These are phyloP conservation scores for Sebastolobus alascanus DNA, from an alignment of 2,797 vertebrate species.

Conservation along the genomic window DNA sequence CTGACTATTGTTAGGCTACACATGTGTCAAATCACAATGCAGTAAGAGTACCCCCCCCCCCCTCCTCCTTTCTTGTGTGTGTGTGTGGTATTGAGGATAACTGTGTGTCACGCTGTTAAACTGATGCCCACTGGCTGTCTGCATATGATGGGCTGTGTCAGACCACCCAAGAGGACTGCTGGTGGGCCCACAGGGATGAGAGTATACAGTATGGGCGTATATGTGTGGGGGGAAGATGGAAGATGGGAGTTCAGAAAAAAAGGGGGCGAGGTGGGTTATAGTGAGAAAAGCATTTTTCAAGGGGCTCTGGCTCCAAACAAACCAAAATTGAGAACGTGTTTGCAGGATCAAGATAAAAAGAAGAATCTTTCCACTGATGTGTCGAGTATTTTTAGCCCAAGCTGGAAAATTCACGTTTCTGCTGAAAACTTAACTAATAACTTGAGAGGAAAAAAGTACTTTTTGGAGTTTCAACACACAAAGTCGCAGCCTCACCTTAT, in stretches of 20 bases:
- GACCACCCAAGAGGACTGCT: conserved; percentile 83
- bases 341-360: conserved; percentile 49
- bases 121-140: conserved; percentile 81
- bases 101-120: conserved; percentile 74
- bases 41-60: conserved; percentile 55
- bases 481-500: background rate
- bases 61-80: conserved; percentile 60
- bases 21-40: conserved; percentile 77
- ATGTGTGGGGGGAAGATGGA: conserved; percentile 33
- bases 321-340: conserved; percentile 62
- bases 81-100: conserved; percentile 73
- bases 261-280: background rate
- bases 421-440: background rate
- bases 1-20: conserved; percentile 25
- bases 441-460: background rate
- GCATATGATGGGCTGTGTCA: conserved; percentile 72
- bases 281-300: conserved; percentile 50
- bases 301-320: conserved; percentile 56
- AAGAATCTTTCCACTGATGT: conserved; percentile 31
- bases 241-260: conserved; percentile 32
- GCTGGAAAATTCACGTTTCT: conserved; percentile 11
- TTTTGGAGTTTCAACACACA: conserved; percentile 11
- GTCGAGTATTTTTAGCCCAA: conserved; percentile 25
- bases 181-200: conserved; percentile 76
- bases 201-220: conserved; percentile 64